Conservation (phyloP, 2,888 invertebrate genomes). For the Pristionchus entomophagus region DNA sequence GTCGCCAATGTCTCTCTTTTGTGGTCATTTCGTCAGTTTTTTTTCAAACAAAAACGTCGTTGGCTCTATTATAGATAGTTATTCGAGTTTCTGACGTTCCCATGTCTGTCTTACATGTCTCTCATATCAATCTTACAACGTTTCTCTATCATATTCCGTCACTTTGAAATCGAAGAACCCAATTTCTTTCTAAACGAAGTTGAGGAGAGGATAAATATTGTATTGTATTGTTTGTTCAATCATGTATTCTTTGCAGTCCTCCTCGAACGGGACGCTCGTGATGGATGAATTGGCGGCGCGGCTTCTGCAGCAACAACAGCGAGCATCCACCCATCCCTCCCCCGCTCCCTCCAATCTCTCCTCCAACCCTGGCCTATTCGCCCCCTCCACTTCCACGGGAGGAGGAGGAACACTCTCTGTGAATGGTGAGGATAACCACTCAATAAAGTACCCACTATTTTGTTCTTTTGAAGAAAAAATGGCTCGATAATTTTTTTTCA, state of each 20-base stretch:
- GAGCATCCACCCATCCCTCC: slow-evolving; percentile 24
- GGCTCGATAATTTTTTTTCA: no score
- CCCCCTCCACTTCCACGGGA: slow-evolving; percentile 45
- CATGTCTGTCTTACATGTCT: neutral
- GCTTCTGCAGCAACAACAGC: slow-evolving; percentile 1
- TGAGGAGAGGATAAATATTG: no score
- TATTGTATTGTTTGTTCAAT: no score
- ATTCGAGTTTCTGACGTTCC: no score
- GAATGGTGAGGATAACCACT: neutral
- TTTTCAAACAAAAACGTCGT: neutral
- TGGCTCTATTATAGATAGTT: no score
- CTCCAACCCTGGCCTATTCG: slow-evolving; percentile 47
- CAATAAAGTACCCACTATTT: no score
- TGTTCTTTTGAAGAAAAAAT: no score
- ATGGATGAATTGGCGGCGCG: slow-evolving; percentile 13
- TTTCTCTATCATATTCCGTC: no score
- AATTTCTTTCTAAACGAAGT: no score
- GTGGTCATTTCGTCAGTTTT: neutral
- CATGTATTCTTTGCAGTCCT: slow-evolving; percentile 23
- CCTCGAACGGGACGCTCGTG: slow-evolving; percentile 3
- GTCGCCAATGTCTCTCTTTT: neutral
- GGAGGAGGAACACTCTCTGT: no score
- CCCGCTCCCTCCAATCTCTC: slow-evolving; percentile 46
- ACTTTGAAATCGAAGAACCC: no score
- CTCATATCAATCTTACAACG: neutral